Evolutionary conservation across 2,113 vertebrate genomes (phyloP), one percentile per base, ranked within the genome.

Genomic region (rabbit (Oryctolagus cuniculus)): DNA sequence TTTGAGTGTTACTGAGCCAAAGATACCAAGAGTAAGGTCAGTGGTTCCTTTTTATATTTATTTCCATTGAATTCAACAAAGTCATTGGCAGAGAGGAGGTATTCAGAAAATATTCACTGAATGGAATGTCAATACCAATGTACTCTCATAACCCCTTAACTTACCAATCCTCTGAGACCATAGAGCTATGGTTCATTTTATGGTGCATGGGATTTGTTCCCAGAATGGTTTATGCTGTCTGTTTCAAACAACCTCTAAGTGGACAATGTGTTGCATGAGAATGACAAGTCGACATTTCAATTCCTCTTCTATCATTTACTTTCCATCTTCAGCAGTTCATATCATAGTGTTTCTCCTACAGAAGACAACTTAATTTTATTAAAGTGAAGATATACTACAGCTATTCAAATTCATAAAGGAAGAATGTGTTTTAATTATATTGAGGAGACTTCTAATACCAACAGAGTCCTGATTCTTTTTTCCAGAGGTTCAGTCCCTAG

Each of bases 71-170:
- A 70, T 22, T 87, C 86, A 89, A 11, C 27, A 70, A 24, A 88
- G 38, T 58, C 6, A 38, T 84, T 82, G 73, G 13, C 58, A 94
- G 27, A 84, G 11, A 44, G 5, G 22, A 34, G 27, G 16, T 63
- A 84, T 73, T 84, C 13, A 94, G 13, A 90, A 93, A 72, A 7
- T 73, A 89, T 79, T 82, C 88, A 61, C 17, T 89, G 19, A 82
- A 44, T 92, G 29, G 21, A 83, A 66, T 90, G 29, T 34, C 29
- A 86, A 83, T 38, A 83, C 27, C 15, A n/a, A 22, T 19, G 13
- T 0, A 53, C 3, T 72, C 63, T 73, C 36, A 69, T 85, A n/a
- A 22, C 8, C 25, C 31, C 61, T 78, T 87, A 63, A 79, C 55
- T 91, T 64, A 78, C 31, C 75, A 74, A 4, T 44, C 44, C 34